A percentile compares a stretch with the other conserved stretches of the same genome.
Evolutionary conservation across 2,113 vertebrate species (phyloP).

Genomic region (Rhinopomastus cyanomelas): DNA sequence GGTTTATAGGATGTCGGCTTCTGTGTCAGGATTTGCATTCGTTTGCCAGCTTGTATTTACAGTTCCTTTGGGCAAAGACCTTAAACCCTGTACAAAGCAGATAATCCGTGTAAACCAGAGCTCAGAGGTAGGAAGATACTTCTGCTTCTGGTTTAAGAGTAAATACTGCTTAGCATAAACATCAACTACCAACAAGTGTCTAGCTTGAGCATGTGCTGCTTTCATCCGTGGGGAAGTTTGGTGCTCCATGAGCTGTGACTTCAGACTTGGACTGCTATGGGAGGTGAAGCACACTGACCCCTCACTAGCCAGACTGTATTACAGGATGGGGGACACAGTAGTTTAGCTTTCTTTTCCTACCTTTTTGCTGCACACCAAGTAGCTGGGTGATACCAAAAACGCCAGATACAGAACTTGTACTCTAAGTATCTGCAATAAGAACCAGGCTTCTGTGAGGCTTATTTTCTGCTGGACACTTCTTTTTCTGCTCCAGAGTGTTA

Average conservation of each 20-base stretch:
- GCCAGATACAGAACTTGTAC: neutral
- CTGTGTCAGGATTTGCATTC: neutral
- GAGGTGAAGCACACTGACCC: neutral
- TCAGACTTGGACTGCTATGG: neutral
- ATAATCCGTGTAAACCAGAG: slow-evolving; percentile 7
- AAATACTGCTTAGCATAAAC: neutral
- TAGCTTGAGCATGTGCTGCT: rapidly evolving
- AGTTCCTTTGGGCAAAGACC: neutral
- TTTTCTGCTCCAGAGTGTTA: neutral
- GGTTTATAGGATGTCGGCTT: neutral
- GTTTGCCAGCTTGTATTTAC: neutral
- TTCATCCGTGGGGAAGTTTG: neutral
- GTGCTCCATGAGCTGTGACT: rapidly evolving
- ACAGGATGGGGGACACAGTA: neutral
- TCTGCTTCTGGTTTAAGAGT: neutral
- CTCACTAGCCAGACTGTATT: neutral
- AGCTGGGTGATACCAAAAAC: neutral
- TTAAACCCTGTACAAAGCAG: neutral
- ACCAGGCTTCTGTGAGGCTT: neutral
- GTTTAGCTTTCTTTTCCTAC: neutral
- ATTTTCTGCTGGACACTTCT: neutral
- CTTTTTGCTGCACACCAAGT: rapidly evolving
- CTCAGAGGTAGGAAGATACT: neutral
- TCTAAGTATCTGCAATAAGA: neutral
- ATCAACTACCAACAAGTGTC: neutral